Evolutionary conservation across 2,113 vertebrate genomes (phyloP).

Genomic region (Thamnaconus septentrionalis): DNA sequence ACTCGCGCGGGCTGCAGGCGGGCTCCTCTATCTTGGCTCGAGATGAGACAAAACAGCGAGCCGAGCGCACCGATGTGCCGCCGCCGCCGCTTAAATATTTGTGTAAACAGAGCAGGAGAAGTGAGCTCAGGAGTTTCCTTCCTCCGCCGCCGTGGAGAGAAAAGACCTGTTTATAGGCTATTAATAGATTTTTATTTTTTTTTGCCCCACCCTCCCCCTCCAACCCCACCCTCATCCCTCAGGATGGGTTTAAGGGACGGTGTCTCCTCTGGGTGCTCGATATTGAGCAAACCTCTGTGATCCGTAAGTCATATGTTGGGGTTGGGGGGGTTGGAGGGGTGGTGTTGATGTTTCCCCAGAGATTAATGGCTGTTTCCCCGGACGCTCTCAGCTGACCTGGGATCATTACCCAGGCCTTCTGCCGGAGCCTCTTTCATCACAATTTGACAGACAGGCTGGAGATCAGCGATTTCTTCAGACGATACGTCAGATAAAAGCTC

Average conservation of each 20-base stretch:
- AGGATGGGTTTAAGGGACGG: constrained; percentile 5
- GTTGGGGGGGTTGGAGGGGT: too few species aligned
- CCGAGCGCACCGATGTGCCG: too few species aligned
- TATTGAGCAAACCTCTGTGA: constrained; percentile 2
- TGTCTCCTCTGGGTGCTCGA: constrained; percentile 8
- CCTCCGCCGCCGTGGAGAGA: constrained; percentile 1
- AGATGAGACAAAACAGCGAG: constrained; percentile 24
- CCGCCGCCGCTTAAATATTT: constrained; percentile 36
- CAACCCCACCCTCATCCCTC: too few species aligned
- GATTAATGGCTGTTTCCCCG: constrained; percentile 9
- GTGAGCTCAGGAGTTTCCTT: neutral
- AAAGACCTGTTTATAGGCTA: constrained; percentile 20
- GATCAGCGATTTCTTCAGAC: constrained; percentile 28
- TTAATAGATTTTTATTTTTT: constrained; percentile 15
- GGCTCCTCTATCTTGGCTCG: constrained; percentile 30
- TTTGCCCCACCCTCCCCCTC: too few species aligned
- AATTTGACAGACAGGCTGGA: constrained; percentile 11
- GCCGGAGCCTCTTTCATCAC: constrained; percentile 19
- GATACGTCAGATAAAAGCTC: constrained; percentile 35
- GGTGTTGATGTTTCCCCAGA: neutral
- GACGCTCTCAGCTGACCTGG: constrained; percentile 16
- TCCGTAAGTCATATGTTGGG: too few species aligned
- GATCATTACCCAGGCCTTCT: constrained; percentile 21
- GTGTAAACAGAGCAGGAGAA: constrained; percentile 24
- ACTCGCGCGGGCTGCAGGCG: constrained; percentile 30